Conservation (phyloP, 2,888 invertebrate species). For the Tiliacea aurago region DNA sequence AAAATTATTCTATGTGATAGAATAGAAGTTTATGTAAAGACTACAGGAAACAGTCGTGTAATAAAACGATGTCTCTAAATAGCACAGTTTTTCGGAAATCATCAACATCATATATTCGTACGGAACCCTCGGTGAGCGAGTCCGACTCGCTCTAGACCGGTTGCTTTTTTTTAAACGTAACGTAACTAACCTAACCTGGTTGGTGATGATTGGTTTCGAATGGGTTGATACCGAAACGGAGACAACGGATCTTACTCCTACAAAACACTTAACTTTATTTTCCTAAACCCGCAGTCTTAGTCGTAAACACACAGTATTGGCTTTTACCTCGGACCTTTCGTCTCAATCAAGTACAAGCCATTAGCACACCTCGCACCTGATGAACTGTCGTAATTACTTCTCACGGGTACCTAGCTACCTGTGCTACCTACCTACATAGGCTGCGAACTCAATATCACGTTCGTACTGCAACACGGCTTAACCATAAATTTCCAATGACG, state of each 20-base stretch:
- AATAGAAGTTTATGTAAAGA: no score
- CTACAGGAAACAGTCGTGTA: no score
- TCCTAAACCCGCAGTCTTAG: background rate
- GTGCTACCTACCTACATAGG: background rate
- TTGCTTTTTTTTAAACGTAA: no score
- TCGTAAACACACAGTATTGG: constrained; percentile 3
- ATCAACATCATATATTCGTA: no score
- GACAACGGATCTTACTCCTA: background rate
- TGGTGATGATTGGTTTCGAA: background rate
- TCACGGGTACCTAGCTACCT: constrained; percentile 28
- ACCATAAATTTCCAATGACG: constrained; percentile 40
- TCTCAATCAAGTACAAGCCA: constrained; percentile 37
- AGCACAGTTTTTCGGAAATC: no score
- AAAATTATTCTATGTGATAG: no score
- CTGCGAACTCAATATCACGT: constrained; percentile 30
- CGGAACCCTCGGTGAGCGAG: no score
- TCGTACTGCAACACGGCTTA: constrained; percentile 38
- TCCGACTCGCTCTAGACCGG: no score
- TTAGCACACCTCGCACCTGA: constrained; percentile 40
- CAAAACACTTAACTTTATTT: background rate
- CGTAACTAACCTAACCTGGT: background rate
- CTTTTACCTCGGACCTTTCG: constrained; percentile 8
- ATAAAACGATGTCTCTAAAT: no score
- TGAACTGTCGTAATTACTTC: constrained; percentile 54
- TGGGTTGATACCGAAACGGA: no score